These are phyloP conservation scores for Nemotelus nigrinus DNA, from an alignment of 2,888 invertebrate species.

Conservation along the genomic window DNA sequence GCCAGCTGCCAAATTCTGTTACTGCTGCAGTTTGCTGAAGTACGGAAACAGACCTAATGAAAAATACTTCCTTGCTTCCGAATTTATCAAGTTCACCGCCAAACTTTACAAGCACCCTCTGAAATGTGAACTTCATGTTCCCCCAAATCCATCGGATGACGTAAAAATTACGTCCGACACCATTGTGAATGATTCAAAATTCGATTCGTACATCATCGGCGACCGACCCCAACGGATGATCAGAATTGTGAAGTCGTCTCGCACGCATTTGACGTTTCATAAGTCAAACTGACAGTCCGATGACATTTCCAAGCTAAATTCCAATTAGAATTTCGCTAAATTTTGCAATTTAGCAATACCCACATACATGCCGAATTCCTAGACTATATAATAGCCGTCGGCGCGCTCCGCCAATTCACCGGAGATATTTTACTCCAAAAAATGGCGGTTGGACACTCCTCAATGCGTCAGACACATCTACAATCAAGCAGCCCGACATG, in stretches of 20 bases:
- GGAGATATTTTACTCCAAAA: conserved; percentile 54
- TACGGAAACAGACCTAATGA: too few relatives aligned
- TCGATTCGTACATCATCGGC: neutral
- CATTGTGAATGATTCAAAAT: conserved; percentile 41
- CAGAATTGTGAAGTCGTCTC: neutral
- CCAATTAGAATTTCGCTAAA: neutral
- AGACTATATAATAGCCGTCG: neutral
- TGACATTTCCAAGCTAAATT: neutral
- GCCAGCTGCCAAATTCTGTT: too few relatives aligned
- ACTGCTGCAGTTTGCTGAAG: too few relatives aligned
- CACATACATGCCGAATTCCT: neutral
- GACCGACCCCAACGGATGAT: neutral
- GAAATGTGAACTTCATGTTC: neutral
- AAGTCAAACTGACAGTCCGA: conserved; percentile 1
- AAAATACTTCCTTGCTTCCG: too few relatives aligned
- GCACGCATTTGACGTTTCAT: neutral
- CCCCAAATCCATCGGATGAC: neutral
- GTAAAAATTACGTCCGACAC: conserved; percentile 26
- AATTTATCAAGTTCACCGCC: too few relatives aligned
- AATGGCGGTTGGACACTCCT: conserved; percentile 72
- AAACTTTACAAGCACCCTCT: conserved; percentile 15
- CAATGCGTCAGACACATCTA: conserved; percentile 68
- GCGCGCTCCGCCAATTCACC: conserved; percentile 10
- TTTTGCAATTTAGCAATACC: neutral
- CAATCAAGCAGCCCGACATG: conserved; percentile 10